Percentiles rank a stretch among this genome's conserved stretches.
Evolutionary conservation across 2,113 vertebrate species (phyloP).

Genomic region (Anarhynchus alexandrinus): DNA sequence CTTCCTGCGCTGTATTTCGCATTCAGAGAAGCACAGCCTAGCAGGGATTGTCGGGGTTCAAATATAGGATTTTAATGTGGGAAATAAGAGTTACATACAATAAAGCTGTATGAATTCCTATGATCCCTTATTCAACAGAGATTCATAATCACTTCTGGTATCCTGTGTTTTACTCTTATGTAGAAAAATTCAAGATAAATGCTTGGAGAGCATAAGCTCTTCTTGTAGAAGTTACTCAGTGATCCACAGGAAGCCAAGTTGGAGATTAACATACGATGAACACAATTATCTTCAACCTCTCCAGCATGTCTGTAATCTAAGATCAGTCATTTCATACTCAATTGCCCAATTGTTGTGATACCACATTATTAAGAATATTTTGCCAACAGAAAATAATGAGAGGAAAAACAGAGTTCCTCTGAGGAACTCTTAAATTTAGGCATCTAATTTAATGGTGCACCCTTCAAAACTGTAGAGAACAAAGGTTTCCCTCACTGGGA

Average conservation of each 20-base stretch:
- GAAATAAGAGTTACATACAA: neutral
- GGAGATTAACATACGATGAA: neutral
- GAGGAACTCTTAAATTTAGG: neutral
- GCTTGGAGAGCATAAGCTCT: neutral
- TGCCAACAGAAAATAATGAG: neutral
- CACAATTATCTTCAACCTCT: neutral
- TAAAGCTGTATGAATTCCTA: neutral
- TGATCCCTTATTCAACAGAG: neutral
- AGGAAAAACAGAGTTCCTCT: neutral
- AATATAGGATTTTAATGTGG: neutral
- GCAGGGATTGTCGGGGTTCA: neutral
- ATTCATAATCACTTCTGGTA: neutral
- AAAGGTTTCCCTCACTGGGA: neutral
- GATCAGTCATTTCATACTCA: neutral
- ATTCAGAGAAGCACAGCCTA: neutral
- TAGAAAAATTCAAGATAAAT: neutral
- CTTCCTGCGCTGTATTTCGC: neutral
- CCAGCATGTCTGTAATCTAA: neutral
- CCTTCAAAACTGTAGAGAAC: neutral
- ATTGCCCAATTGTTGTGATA: neutral
- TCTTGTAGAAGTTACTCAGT: neutral
- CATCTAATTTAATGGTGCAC: neutral
- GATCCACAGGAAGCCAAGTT: neutral
- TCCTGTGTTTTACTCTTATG: neutral
- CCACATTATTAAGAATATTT: neutral